Evolutionary conservation across 2,113 vertebrate species (phyloP), one percentile per base, ranked within the genome.

Genomic region (Alligator mississippiensis): DNA sequence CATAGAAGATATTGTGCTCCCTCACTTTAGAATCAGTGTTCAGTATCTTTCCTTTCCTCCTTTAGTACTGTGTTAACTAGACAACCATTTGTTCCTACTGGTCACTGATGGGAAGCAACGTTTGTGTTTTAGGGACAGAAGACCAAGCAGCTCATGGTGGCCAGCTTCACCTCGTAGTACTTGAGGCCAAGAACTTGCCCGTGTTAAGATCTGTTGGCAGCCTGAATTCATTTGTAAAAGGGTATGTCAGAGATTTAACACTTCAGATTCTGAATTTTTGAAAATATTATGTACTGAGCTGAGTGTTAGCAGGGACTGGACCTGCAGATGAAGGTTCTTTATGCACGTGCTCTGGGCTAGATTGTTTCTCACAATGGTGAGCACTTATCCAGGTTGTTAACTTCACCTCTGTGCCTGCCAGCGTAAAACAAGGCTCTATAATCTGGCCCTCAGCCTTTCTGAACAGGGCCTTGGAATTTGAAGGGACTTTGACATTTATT

Each of bases 121-220:
- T n/a, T 89, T 91, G 77, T 78, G 18, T 96, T 94, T 27, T 93
- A 98, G 97, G 87, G 70, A 90, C 82, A 12, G 94, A 92, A 74
- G 72, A 77, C 10, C 82, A 78, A 85, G 89, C 84, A 25, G 54
- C 87, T 81, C 80, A 85, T 24, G 77, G 58, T 10, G 97, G 98
- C 82, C 97, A 97, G 91, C 98, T 98, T 76, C 98, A 97, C 58
- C 70, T 98, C 95, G 96, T 98, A 34, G 93, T 99, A 93, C 94
- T 93, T 93, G 97, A 93, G 66, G 96, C 96, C 96, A 97, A 95
- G 96, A 98, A 98, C 87, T 94, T 98, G 96, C 94, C 98, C 0
- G 22, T 95, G 94, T 95, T 95, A 95, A 97, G 97, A 89, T 88
- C 98, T 88, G 96, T 96, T 89, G 98, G 92, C 2, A 92, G 89